Percentiles rank a stretch among this genome's conserved stretches.
These are phyloP conservation scores for Athalia rosae DNA, from an alignment of 2,888 invertebrate genomes.

Conservation along the genomic window DNA sequence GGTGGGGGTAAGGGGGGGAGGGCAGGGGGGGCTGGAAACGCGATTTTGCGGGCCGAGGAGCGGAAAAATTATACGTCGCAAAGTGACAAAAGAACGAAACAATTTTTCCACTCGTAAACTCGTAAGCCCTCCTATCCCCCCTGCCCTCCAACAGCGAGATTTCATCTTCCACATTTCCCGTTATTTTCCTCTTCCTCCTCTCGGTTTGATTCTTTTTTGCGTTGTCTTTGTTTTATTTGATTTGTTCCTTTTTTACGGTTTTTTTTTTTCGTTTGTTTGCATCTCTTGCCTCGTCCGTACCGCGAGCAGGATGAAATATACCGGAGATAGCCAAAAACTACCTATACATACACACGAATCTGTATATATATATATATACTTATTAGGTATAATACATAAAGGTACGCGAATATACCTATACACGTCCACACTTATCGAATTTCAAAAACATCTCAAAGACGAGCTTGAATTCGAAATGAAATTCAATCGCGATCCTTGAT, in stretches of 20 bases:
- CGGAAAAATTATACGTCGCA: conserved; percentile 31
- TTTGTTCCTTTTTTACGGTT: neutral
- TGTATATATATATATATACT: neutral
- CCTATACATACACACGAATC: neutral
- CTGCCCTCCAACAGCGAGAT: neutral
- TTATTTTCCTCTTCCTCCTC: neutral
- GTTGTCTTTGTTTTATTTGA: neutral
- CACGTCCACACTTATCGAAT: too few relatives aligned
- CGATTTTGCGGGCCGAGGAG: conserved; percentile 19
- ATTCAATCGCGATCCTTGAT: conserved; percentile 8
- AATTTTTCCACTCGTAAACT: conserved; percentile 36
- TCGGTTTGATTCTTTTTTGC: neutral
- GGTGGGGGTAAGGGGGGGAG: neutral
- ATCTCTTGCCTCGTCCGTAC: too few relatives aligned
- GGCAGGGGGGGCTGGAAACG: neutral
- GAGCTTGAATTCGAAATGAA: conserved; percentile 12
- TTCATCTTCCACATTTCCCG: conserved; percentile 14
- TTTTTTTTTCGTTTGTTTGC: too few relatives aligned
- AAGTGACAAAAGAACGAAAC: conserved; percentile 30
- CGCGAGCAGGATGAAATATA: too few relatives aligned
- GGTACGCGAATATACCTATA: too few relatives aligned
- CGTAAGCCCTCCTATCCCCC: neutral
- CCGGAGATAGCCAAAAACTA: neutral
- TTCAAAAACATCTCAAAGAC: neutral
- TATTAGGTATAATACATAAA: too few relatives aligned